Percentiles rank a stretch among this genome's conserved stretches.
phyloP scores from a whole-genome alignment of 2,888 invertebrate genomes.

The Emmelina monodactyla region DNA sequence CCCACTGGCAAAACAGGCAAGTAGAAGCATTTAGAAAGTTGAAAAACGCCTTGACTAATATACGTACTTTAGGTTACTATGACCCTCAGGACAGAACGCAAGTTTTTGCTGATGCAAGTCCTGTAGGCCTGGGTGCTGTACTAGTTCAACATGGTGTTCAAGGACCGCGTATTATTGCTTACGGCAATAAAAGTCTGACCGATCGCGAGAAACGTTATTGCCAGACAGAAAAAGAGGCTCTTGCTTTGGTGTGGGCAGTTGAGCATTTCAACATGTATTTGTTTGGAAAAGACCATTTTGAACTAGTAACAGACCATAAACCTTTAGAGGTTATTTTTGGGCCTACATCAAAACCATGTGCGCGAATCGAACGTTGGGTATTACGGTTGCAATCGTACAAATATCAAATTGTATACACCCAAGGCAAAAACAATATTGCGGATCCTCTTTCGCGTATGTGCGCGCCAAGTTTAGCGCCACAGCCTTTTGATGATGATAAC shows the following conservation, averaged over 20 bases:
- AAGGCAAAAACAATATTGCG: too few relatives aligned
- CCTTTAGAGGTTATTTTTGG: slow-evolving; percentile 3
- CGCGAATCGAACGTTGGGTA: slow-evolving; percentile 10
- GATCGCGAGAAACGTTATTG: slow-evolving; percentile 3
- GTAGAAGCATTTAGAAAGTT: too few relatives aligned
- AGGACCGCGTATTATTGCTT: slow-evolving; percentile 6
- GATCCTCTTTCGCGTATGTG: too few relatives aligned
- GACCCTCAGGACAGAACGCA: slow-evolving; percentile 3
- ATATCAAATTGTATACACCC: slow-evolving; percentile 5
- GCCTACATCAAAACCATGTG: slow-evolving; percentile 8
- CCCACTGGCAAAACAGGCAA: too few relatives aligned
- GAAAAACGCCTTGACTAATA: too few relatives aligned
- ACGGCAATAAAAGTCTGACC: slow-evolving; percentile 4
- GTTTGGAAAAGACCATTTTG: slow-evolving; percentile 3
- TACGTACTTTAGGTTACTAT: too few relatives aligned
- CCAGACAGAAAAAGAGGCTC: slow-evolving; percentile 6
- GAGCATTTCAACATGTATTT: slow-evolving; percentile 7
- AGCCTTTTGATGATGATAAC: neutral
- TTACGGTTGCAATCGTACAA: slow-evolving; percentile 6
- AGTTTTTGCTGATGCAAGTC: slow-evolving; percentile 5
- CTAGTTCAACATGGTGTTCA: slow-evolving; percentile 2
- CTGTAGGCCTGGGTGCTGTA: slow-evolving; percentile 5
- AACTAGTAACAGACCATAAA: slow-evolving; percentile 3
- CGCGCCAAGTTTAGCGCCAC: slow-evolving; percentile 3
- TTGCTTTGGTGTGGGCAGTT: slow-evolving; percentile 5